Evolutionary conservation across 2,888 invertebrate species (phyloP).

Genomic region (Anorthoa munda): DNA sequence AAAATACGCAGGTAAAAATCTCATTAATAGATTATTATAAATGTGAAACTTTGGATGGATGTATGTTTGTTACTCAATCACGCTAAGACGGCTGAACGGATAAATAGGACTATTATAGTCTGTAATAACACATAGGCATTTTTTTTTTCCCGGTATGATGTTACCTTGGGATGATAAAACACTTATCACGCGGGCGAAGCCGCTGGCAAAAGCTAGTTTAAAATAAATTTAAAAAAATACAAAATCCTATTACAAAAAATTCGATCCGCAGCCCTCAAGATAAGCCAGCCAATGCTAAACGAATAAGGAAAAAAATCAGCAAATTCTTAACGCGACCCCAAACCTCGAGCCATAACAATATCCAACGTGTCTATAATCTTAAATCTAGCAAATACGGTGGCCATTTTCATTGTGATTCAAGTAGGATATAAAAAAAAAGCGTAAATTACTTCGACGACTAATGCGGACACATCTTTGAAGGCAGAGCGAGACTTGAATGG

Average conservation of each 20-base stretch:
- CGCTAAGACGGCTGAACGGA: too few species aligned
- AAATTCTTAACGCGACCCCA: constrained; percentile 40
- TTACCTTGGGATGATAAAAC: too few species aligned
- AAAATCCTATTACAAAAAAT: constrained; percentile 28
- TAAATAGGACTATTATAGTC: too few species aligned
- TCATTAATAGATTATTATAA: too few species aligned
- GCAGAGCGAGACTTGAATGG: constrained; percentile 72
- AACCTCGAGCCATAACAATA: constrained; percentile 50
- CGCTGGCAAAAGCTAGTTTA: too few species aligned
- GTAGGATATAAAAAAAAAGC: constrained; percentile 81
- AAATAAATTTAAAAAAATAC: constrained; percentile 31
- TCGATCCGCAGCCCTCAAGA: constrained; percentile 23
- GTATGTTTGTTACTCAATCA: too few species aligned
- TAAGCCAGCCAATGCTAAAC: constrained; percentile 8
- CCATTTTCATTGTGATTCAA: constrained; percentile 82
- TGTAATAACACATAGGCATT: too few species aligned
- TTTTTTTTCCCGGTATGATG: too few species aligned
- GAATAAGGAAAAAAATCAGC: constrained; percentile 30
- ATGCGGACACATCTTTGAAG: constrained; percentile 75
- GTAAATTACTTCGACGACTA: constrained; percentile 82
- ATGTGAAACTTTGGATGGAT: too few species aligned
- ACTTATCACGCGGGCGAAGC: too few species aligned
- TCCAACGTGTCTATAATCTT: constrained; percentile 59
- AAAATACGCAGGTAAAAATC: neutral
- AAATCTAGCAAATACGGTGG: constrained; percentile 69